A percentile compares a stretch with the other conserved stretches of the same genome.
Conservation (phyloP, 2,888 invertebrate species). For the Watsonalla cultraria region DNA sequence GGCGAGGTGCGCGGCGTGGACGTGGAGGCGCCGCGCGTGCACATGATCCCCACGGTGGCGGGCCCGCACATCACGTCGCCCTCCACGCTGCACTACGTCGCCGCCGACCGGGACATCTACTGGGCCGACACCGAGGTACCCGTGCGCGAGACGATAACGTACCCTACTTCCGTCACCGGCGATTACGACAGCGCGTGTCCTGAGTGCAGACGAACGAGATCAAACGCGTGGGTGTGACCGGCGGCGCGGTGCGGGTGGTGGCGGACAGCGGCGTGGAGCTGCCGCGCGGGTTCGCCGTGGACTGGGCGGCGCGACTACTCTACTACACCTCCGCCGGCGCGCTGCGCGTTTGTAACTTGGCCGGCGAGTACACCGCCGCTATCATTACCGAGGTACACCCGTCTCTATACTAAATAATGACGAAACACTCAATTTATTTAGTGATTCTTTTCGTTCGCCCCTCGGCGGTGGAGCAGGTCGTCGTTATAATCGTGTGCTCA, state of each 20-base stretch:
- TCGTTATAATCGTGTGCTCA: conserved; percentile 80
- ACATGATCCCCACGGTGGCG: conserved; percentile 90
- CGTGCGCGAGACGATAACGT: conserved; percentile 1
- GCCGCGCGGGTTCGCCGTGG: conserved; percentile 87
- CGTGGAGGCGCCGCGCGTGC: conserved; percentile 84
- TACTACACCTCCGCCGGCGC: conserved; percentile 82
- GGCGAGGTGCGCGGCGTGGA: conserved; percentile 92
- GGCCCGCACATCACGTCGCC: conserved; percentile 84
- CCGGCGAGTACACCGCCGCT: conserved; percentile 82
- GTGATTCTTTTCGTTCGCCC: too few relatives aligned
- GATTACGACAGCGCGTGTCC: conserved; percentile 73
- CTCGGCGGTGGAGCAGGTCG: too few relatives aligned
- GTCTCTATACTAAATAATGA: too few relatives aligned
- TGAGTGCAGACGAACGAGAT: conserved; percentile 82
- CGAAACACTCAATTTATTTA: too few relatives aligned
- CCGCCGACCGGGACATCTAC: conserved; percentile 82
- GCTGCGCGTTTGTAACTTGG: conserved; percentile 84
- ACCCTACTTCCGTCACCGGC: background rate
- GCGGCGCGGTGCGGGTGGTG: conserved; percentile 80
- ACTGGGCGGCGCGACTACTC: conserved; percentile 88
- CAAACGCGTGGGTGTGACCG: conserved; percentile 82
- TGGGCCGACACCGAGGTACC: conserved; percentile 86
- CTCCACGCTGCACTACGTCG: conserved; percentile 83
- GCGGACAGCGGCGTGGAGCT: conserved; percentile 83
- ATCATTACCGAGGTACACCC: too few relatives aligned